These are phyloP conservation scores for Ridgeia piscesae DNA, from an alignment of 1,140 invertebrate genomes.

Conservation along the genomic window DNA sequence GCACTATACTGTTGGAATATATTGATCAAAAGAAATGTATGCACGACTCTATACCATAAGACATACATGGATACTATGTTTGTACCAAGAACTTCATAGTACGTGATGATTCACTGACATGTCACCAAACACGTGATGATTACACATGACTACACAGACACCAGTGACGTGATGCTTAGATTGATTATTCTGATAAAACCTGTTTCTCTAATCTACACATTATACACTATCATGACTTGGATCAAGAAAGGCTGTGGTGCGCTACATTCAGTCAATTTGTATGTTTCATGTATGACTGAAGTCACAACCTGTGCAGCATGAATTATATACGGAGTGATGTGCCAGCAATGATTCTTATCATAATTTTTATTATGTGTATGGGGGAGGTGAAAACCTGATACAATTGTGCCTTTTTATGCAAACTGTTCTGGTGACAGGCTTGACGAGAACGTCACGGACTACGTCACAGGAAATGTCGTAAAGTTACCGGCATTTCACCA, in stretches of 20 bases:
- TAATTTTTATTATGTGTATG: neutral
- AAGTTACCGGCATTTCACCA: too few species aligned
- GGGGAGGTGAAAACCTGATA: neutral
- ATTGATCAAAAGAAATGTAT: too few species aligned
- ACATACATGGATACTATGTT: too few species aligned
- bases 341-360: neutral
- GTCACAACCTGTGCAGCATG: neutral
- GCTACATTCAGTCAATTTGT: neutral
- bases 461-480: too few species aligned
- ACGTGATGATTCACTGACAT: too few species aligned
- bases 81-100: too few species aligned
- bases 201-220: neutral
- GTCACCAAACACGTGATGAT: neutral
- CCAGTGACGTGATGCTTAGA: neutral
- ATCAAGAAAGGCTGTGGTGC: neutral
- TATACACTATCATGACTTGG: neutral
- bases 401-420: neutral
- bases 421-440: too few species aligned
- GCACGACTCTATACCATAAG: too few species aligned
- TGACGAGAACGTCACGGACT: too few species aligned
- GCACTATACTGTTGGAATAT: too few species aligned
- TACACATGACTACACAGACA: neutral
- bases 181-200: neutral
- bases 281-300: neutral
- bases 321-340: neutral